A percentile compares a stretch with the other conserved stretches of the same genome.
Evolutionary conservation across 2,113 vertebrate genomes (phyloP).

Genomic region (Zosterops pallidus): DNA sequence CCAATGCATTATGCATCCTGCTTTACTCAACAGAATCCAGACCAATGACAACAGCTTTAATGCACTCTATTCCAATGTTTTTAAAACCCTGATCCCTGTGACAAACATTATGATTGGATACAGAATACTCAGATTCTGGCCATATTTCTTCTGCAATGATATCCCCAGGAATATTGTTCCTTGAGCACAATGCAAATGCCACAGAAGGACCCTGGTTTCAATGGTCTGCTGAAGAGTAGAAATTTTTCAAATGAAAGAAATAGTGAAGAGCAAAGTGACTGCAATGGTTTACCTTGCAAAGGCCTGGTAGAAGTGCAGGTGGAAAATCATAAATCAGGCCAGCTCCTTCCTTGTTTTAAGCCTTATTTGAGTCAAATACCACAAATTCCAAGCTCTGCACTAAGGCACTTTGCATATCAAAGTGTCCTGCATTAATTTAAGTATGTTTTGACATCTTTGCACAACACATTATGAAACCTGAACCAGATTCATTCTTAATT

Average conservation of each 20-base stretch:
- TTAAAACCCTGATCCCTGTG: neutral
- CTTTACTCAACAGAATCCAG: neutral
- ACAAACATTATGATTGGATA: neutral
- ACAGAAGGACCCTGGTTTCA: neutral
- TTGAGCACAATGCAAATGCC: neutral
- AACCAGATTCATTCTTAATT: neutral
- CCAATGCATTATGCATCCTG: neutral
- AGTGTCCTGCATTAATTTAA: neutral
- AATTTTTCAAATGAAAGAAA: neutral
- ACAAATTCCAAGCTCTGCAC: neutral
- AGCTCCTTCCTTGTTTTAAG: neutral
- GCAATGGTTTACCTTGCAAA: neutral
- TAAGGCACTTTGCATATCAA: neutral
- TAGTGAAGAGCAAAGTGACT: neutral
- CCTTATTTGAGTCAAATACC: neutral
- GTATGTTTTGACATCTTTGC: neutral
- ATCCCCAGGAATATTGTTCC: neutral
- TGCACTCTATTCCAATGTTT: neutral
- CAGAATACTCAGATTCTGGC: neutral
- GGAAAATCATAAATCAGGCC: neutral
- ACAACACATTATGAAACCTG: neutral
- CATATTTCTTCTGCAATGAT: neutral
- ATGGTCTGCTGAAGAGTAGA: neutral
- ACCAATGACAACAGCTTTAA: neutral
- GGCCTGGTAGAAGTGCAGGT: neutral